Base-by-base conservation (phyloP, 2,797 vertebrate species). In the Acipenser transmontanus region DNA sequence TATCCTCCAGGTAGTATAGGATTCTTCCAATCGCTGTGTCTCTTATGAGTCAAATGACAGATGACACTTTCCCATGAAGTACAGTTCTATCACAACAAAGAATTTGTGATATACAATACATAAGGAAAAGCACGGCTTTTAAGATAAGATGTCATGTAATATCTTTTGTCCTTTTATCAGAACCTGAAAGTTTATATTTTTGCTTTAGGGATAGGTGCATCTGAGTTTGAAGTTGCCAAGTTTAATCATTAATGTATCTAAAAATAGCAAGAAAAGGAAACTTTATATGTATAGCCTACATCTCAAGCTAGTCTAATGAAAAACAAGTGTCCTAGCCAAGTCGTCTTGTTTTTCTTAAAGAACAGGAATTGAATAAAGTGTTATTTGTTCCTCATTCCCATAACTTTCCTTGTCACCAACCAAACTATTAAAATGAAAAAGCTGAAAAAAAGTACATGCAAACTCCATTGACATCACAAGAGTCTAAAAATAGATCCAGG, bases 261-360 rank as follows among this genome's bases (percentile, higher is more conserved):
- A 76, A 66, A 71, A 69, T 66, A 71, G 66, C 48, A 59, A 54
- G 61, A 64, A 69, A 72, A 72, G 71, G 68, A 72, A 56, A 68
- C 62, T 60, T 59, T 50, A 75, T 79, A 66, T 59, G 73, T 52
- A 67, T 20, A 67, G 61, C 57, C 14, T 61, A 48, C 76, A 78
- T 81, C 70, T 63, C 68, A 7, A 69, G 74, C 78, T 68, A 73
- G 70, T 74, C 74, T 34, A 7, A 68, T 73, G 77, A 75, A 83
- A 79, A 74, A 77, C 72, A 72, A 77, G 72, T 79, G 13, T 70
- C 70, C 72, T 74, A 34, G 78, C 76, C 78, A 78, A 72, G 71
- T 83, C 83, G 78, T 77, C 17, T 63, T 61, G 4, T 54, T 11
- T 34, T 59, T 49, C 7, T 76, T 71, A 69, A 69, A 51, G 61